These are phyloP conservation scores for Phalloptychus januarius DNA, from an alignment of 2,797 vertebrate species.

Conservation along the genomic window DNA sequence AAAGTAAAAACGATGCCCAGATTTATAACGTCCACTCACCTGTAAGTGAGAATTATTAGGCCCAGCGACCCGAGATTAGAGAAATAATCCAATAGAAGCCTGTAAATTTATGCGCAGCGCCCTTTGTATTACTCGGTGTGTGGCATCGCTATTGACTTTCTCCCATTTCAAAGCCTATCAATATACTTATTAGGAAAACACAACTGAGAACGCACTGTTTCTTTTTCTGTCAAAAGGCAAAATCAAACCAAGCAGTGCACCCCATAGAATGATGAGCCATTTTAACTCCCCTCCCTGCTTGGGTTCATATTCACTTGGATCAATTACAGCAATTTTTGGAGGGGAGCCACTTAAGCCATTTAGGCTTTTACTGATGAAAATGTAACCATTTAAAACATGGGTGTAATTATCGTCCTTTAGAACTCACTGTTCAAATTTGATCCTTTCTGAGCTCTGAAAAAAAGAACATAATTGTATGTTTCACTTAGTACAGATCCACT, in stretches of 20 bases:
- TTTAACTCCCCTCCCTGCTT: slow-evolving; percentile 3
- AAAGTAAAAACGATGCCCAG: slow-evolving; percentile 69
- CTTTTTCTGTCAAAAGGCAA: slow-evolving; percentile 35
- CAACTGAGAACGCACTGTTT: slow-evolving; percentile 39
- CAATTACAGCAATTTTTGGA: slow-evolving; percentile 8
- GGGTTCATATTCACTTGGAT: slow-evolving; percentile 12
- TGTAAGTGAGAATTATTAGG: slow-evolving; percentile 74
- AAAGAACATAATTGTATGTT: slow-evolving; percentile 9
- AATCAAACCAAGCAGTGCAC: slow-evolving; percentile 31
- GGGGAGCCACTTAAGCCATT: slow-evolving; percentile 16
- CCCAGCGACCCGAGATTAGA: slow-evolving; percentile 72
- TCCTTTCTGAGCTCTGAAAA: slow-evolving; percentile 1
- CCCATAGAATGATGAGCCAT: slow-evolving; percentile 17
- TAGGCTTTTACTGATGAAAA: slow-evolving; percentile 28
- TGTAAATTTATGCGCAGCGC: slow-evolving; percentile 61
- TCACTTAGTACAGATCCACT: not conserved
- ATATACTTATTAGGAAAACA: slow-evolving; percentile 51
- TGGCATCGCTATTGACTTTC: slow-evolving; percentile 49
- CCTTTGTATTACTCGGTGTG: slow-evolving; percentile 51
- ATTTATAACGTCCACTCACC: slow-evolving; percentile 69
- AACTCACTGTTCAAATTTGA: slow-evolving; percentile 8
- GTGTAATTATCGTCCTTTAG: slow-evolving; percentile 3
- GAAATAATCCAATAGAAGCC: slow-evolving; percentile 78
- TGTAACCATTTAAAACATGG: slow-evolving; percentile 23
- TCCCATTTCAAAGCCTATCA: slow-evolving; percentile 31